Evolutionary conservation across 2,113 vertebrate genomes (phyloP), one percentile per base, ranked within the genome.

Genomic region (Oreocharis arfaki): DNA sequence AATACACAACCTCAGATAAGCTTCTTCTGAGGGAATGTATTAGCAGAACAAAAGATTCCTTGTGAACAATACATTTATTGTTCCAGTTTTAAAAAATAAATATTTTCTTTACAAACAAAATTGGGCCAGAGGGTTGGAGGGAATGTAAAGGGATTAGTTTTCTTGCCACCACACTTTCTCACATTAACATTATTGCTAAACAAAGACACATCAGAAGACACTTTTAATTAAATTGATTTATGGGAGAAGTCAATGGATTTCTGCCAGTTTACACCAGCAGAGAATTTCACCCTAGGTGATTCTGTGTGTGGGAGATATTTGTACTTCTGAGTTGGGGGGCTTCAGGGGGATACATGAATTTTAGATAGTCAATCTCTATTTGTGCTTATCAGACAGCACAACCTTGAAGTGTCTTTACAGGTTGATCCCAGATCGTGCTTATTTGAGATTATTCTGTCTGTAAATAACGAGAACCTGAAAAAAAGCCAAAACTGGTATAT

Each of bases 221-320:
- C 52, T 93, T 95, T 95, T 88, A 97, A 96, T 96, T 96, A 95
- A 92, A 95, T 63, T 97, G 92, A 96, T 94, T 96, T 96, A 94
- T 80, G 61, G 67, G 76, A 89, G 69, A 84, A 63, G 39, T 90
- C 79, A 90, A 53, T 82, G 88, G 80, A 93, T 90, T 94, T 89
- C 85, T 96, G 90, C 86, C 95, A 93, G 73, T 93, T 96, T 94
- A 78, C 64, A 90, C 83, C 85, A 93, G 49, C 53, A 81, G 65
- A 81, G 21, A 92, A 93, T 94, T 85, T 93, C 83, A 94, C 85
- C 73, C 28, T 90, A 88, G 83, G 85, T 89, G 65, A 46, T 93
- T 95, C 60, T 87, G 41, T 53, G 35, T 52, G 76, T 5, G 71
- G 82, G 76, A 93, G 79, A 87, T 61, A 81, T 84, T 86, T 70